Evolutionary conservation across 2,113 vertebrate species (phyloP).

Genomic region (Balaenoptera acutorostrata): DNA sequence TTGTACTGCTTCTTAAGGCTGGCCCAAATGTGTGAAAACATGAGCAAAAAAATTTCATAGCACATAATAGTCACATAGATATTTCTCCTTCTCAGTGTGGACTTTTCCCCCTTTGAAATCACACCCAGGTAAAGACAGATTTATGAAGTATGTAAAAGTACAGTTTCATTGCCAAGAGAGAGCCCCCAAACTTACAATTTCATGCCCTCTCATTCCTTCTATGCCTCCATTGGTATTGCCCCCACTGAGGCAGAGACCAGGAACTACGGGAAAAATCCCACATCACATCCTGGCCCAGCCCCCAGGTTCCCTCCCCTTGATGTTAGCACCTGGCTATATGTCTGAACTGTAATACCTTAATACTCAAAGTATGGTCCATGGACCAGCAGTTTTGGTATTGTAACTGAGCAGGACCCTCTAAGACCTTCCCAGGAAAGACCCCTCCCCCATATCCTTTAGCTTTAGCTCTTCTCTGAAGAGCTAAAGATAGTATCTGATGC

Average conservation of each 20-base stretch:
- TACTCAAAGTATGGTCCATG: neutral
- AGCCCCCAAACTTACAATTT: too few species aligned
- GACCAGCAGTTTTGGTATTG: neutral
- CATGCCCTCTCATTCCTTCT: too few species aligned
- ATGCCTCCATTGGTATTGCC: too few species aligned
- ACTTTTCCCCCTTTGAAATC: neutral
- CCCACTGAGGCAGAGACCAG: neutral
- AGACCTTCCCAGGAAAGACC: neutral
- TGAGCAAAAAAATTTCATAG: neutral
- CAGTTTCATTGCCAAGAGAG: neutral
- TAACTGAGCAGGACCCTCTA: neutral
- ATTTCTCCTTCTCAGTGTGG: neutral
- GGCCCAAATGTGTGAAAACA: neutral
- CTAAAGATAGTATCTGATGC: neutral
- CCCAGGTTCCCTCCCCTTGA: neutral
- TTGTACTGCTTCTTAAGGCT: neutral
- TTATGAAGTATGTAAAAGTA: neutral
- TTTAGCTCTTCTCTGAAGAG: neutral
- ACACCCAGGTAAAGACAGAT: neutral
- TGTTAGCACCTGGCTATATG: neutral
- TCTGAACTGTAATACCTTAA: neutral
- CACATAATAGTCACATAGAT: neutral
- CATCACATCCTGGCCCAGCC: neutral
- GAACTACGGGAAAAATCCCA: neutral
- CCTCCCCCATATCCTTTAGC: neutral